Base-by-base conservation (phyloP, 2,113 vertebrate species). In the Sinocyclocheilus anophthalmus region DNA sequence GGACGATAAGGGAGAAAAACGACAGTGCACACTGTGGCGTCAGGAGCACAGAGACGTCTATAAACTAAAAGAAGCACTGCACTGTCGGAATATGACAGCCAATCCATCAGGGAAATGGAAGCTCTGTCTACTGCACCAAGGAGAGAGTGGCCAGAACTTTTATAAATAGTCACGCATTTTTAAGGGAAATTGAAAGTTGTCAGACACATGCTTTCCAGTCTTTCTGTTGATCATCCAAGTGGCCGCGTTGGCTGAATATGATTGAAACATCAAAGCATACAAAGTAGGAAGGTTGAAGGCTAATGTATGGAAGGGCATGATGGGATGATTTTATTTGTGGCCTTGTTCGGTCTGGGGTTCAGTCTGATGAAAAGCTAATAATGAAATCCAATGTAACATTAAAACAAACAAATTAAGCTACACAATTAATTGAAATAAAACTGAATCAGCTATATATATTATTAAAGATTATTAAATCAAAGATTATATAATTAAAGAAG, bases 91-190 rank as follows among this genome's bases (percentile, higher is more conserved):
- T 92, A 93, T 96, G 95, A 95, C 95, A 95, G 93, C 93, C 92
- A 88, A 97, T 97, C 95, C 94, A 95, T 97, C 96, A 96, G 92
- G 91, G 94, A 95, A 97, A 97, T 94, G 91, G 95, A 96, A 93
- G 91, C 93, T 90, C 93, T 93, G 94, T 95, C 95, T 95, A 85
- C 82, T 89, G 90, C 89, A 92, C 93, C 93, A 94, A 92, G 94
- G 93, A 96, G 94, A 96, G 95, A 92, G 93, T 91, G 92, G 73
- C 87, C 84, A 91, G 91, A 94, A 92, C 84, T 92, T 94, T 96
- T 95, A 94, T 94, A 94, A 96, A 94, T 90, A 93, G 90, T 93
- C 90, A 70, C 67, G 18, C 87, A 88, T 90, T 93, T 93, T 92
- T 90, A 92, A 92, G 92, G 92, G 90, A 92, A 93, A 94, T 93